Percentiles rank a stretch among this genome's conserved stretches.
Evolutionary conservation across 92 coral and sea anemone genomes (phyloP).

Genomic region (Zoanthus solanderi): DNA sequence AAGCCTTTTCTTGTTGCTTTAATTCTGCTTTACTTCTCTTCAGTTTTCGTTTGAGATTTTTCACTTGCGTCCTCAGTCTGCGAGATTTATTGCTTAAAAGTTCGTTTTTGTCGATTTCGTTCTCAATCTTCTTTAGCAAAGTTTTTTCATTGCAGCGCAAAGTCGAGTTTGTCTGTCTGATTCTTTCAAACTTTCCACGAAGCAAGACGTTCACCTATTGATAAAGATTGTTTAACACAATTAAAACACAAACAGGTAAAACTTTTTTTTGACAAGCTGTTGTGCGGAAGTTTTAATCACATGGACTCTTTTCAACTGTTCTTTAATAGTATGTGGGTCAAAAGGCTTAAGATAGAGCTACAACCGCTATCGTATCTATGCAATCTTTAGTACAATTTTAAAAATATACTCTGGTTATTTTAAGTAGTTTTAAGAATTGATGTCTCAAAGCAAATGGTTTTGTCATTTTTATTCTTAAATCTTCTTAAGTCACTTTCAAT

Average conservation of each 20-base stretch:
- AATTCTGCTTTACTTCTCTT: background rate
- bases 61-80: slow-evolving; percentile 4
- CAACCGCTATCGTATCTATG: too few species aligned
- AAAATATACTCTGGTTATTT: too few species aligned
- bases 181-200: slow-evolving; percentile 8
- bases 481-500: too few species aligned
- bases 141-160: background rate
- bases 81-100: background rate
- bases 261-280: too few species aligned
- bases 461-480: too few species aligned
- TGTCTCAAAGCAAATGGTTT: too few species aligned
- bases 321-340: too few species aligned
- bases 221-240: background rate
- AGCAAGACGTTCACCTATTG: slow-evolving; percentile 11
- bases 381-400: too few species aligned
- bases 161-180: background rate
- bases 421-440: too few species aligned
- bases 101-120: background rate
- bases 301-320: background rate
- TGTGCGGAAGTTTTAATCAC: too few species aligned
- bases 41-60: background rate
- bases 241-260: too few species aligned
- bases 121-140: background rate
- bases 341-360: too few species aligned
- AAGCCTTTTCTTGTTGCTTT: background rate